A percentile compares a stretch with the other conserved stretches of the same genome.
phyloP scores from a whole-genome alignment of 2,888 invertebrate species.

The Rhimphoctona megacephalus region DNA sequence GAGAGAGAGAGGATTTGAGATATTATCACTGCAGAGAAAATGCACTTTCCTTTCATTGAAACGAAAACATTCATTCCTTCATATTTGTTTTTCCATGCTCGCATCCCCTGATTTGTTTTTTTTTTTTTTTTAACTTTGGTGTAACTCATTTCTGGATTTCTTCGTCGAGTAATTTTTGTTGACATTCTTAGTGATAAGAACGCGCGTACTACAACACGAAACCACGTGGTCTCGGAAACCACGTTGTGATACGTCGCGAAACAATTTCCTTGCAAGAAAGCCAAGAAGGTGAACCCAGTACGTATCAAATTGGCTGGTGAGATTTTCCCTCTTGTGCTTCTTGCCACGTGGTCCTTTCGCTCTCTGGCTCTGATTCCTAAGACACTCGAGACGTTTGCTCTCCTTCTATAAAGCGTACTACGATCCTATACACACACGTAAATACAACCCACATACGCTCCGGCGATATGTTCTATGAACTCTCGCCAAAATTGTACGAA shows the following conservation, averaged over 20 bases:
- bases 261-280: slow-evolving; percentile 73
- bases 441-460: slow-evolving; percentile 19
- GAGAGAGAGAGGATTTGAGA: slow-evolving; percentile 38
- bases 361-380: slow-evolving; percentile 53
- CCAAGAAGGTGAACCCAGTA: slow-evolving; percentile 77
- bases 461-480: slow-evolving; percentile 67
- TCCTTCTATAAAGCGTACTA: slow-evolving; percentile 11
- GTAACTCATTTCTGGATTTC: background rate
- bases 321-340: slow-evolving; percentile 64
- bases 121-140: background rate
- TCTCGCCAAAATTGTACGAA: slow-evolving; percentile 64
- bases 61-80: slow-evolving; percentile 16
- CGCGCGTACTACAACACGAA: background rate
- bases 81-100: background rate
- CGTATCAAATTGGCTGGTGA: slow-evolving; percentile 43
- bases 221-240: slow-evolving; percentile 47
- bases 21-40: slow-evolving; percentile 58
- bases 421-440: slow-evolving; percentile 34
- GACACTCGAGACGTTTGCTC: slow-evolving; percentile 44
- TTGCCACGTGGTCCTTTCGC: slow-evolving; percentile 61
- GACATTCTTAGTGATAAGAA: background rate
- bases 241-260: slow-evolving; percentile 9
- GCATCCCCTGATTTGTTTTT: background rate
- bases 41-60: background rate
- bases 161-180: background rate